Conservation (phyloP, 2,113 vertebrate species). For the Pica pica region DNA sequence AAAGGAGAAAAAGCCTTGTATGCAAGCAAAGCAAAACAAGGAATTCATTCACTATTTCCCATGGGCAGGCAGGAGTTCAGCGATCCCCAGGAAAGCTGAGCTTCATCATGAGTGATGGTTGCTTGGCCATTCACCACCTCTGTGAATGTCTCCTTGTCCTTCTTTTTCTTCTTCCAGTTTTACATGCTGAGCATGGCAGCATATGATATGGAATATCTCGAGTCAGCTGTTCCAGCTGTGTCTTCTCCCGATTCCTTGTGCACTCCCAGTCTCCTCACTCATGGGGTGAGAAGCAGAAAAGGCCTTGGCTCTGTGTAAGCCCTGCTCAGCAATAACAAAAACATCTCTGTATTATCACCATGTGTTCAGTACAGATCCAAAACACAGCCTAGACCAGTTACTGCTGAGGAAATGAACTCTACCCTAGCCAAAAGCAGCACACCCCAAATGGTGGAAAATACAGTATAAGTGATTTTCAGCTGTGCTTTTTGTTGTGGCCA, state of each 20-base stretch:
- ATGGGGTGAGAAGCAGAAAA: not conserved
- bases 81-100: not conserved
- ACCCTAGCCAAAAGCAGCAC: not conserved
- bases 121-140: not conserved
- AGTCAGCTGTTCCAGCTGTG: not conserved
- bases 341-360: not conserved
- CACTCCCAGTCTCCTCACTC: not conserved
- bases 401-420: not conserved
- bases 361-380: not conserved
- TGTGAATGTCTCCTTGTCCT: not conserved
- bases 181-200: not conserved
- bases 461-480: not conserved
- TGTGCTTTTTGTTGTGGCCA: not conserved
- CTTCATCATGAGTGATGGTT: fast-evolving
- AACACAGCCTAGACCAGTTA: not conserved
- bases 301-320: not conserved
- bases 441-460: not conserved
- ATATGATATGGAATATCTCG: not conserved
- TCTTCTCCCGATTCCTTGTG: not conserved
- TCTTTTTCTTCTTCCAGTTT: not conserved
- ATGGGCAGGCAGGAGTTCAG: not conserved
- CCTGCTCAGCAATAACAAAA: not conserved
- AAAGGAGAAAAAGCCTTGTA: no score
- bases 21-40: not conserved
- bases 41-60: not conserved